Conservation (phyloP, 2,888 invertebrate genomes). For the Ormyrus nitidulus region DNA sequence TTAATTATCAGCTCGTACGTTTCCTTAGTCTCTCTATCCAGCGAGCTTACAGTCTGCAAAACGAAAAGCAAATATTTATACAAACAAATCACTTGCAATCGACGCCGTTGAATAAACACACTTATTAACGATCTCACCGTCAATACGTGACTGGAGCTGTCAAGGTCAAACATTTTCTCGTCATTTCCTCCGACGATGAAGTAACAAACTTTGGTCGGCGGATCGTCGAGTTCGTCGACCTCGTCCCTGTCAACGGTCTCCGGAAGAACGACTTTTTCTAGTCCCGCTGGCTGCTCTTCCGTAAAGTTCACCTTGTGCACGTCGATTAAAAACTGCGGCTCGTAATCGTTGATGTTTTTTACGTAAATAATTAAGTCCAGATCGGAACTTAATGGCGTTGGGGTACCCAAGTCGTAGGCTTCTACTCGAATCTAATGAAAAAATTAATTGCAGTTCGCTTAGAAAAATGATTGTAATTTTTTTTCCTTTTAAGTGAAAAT, state of each 20-base stretch:
- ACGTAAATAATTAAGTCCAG: conserved; percentile 92
- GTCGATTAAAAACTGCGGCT: conserved; percentile 88
- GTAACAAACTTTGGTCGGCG: conserved; percentile 91
- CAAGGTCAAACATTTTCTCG: conserved; percentile 82
- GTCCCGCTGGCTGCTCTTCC: conserved; percentile 80
- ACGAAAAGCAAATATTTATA: no score
- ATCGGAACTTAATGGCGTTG: conserved; percentile 91
- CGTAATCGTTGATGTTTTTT: conserved; percentile 91
- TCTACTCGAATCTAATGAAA: conserved; percentile 86
- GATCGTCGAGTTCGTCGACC: conserved; percentile 88
- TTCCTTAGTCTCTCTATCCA: conserved; percentile 86
- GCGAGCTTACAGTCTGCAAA: conserved; percentile 77
- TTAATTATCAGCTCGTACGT: conserved; percentile 84
- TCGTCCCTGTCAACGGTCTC: conserved; percentile 91
- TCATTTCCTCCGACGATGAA: conserved; percentile 92
- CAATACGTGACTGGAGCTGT: conserved; percentile 84
- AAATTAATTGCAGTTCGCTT: not conserved
- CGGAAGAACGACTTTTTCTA: conserved; percentile 83
- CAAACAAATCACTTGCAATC: no score
- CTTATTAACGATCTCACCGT: conserved; percentile 75
- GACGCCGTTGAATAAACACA: not conserved
- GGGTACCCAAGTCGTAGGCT: conserved; percentile 91
- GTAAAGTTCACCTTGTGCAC: conserved; percentile 83
- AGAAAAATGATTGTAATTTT: not conserved
- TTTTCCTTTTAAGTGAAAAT: not conserved